phyloP scores from a whole-genome alignment of 2,888 invertebrate genomes.

The Chymomyza procnemis region DNA sequence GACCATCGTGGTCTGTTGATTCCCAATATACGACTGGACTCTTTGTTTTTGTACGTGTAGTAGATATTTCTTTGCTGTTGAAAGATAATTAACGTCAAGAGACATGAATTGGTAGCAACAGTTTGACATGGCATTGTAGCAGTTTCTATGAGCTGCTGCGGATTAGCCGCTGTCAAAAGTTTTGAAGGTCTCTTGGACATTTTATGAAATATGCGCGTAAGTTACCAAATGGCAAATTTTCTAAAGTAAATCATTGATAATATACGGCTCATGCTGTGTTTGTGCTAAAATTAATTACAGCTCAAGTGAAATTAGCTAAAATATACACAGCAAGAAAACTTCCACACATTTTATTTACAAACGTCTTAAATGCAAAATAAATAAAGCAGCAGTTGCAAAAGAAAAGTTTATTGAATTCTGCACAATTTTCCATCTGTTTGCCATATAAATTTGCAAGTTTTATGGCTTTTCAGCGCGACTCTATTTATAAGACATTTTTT shows the following conservation, averaged over 20 bases:
- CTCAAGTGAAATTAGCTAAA: slow-evolving; percentile 37
- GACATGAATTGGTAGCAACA: slow-evolving; percentile 22
- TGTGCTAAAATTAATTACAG: slow-evolving; percentile 35
- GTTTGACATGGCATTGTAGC: slow-evolving; percentile 6
- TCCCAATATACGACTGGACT: not conserved
- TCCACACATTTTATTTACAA: not conserved
- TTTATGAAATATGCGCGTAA: not conserved
- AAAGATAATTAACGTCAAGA: slow-evolving; percentile 41
- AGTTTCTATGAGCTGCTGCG: slow-evolving; percentile 6
- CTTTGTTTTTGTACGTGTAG: not conserved
- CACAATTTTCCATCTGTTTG: slow-evolving; percentile 41
- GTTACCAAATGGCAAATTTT: not conserved
- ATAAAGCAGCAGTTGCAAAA: not conserved
- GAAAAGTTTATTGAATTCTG: not conserved
- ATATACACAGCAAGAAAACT: not conserved
- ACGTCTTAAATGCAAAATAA: not conserved
- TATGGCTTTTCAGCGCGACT: not conserved
- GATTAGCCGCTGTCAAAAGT: slow-evolving; percentile 57
- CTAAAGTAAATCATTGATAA: not conserved
- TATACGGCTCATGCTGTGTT: not conserved
- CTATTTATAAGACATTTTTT: not conserved
- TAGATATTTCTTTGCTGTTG: slow-evolving; percentile 27
- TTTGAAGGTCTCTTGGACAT: slow-evolving; percentile 40
- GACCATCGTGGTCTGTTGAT: not conserved
- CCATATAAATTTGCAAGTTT: slow-evolving; percentile 47